A percentile compares a stretch with the other conserved stretches of the same genome.
phyloP scores from a whole-genome alignment of 2,113 vertebrate genomes.

The Bubo blakistoni region DNA sequence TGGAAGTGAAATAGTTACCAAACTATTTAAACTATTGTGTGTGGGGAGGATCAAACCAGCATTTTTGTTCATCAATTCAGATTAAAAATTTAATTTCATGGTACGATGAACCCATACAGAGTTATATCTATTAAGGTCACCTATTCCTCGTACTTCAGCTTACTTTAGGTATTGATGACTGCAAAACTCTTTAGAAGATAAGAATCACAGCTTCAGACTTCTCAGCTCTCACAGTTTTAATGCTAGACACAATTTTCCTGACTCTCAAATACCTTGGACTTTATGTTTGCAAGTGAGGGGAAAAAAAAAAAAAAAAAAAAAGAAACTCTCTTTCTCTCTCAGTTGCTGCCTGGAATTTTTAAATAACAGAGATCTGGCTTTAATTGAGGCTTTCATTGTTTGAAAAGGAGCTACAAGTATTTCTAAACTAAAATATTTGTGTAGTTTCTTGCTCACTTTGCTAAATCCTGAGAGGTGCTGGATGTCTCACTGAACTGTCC shows the following conservation, averaged over 20 bases:
- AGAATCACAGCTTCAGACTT: constrained; percentile 50
- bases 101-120: constrained; percentile 71
- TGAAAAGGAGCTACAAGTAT: constrained; percentile 37
- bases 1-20: constrained; percentile 65
- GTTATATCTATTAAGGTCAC: constrained; percentile 80
- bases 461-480: constrained; percentile 47
- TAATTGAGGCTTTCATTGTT: constrained; percentile 61
- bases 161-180: constrained; percentile 60
- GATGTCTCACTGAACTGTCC: neutral
- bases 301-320: neutral
- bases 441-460: constrained; percentile 41
- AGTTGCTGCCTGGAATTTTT: constrained; percentile 51
- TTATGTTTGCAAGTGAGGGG: neutral
- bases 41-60: constrained; percentile 51
- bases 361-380: constrained; percentile 53
- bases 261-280: neutral
- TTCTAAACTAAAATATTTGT: constrained; percentile 63
- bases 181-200: constrained; percentile 70
- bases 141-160: constrained; percentile 56
- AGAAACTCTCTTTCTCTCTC: neutral
- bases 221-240: constrained; percentile 31
- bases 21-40: constrained; percentile 59
- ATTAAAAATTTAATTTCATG: constrained; percentile 84
- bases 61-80: constrained; percentile 80
- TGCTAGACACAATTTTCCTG: neutral